phyloP scores from a whole-genome alignment of 2,113 vertebrate species.

The Cathartes aura region DNA sequence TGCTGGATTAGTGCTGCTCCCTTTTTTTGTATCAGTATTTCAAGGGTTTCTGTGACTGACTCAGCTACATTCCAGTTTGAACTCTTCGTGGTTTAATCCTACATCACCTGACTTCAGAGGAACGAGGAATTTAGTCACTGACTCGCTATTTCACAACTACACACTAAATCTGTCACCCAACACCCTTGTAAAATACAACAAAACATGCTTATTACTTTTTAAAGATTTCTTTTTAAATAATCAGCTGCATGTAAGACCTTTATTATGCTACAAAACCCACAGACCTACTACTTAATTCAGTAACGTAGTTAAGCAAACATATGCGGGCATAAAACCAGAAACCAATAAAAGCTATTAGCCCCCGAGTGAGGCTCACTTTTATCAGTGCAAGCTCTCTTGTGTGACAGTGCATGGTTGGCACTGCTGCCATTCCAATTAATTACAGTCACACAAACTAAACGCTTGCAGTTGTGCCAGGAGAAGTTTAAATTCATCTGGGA shows the following conservation, averaged over 20 bases:
- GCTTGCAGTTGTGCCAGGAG: background rate
- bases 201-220: background rate
- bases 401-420: background rate
- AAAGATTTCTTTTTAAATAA: background rate
- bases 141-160: background rate
- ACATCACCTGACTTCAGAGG: slow-evolving; percentile 17
- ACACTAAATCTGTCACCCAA: background rate
- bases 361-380: background rate
- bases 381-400: slow-evolving; percentile 12
- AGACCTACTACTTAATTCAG: background rate
- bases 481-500: background rate
- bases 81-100: slow-evolving; percentile 21
- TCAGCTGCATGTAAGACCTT: background rate
- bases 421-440: background rate
- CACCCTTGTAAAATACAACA: background rate
- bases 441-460: background rate
- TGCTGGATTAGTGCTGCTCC: slow-evolving; percentile 50
- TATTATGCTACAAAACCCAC: background rate
- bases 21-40: slow-evolving; percentile 23
- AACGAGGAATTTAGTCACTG: background rate
- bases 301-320: background rate
- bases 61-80: slow-evolving; percentile 29
- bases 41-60: slow-evolving; percentile 44
- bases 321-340: slow-evolving; percentile 1
- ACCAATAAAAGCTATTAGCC: slow-evolving; percentile 2